These are phyloP conservation scores for Polypedilum pembai DNA, from an alignment of 1,140 invertebrate species.

Conservation along the genomic window DNA sequence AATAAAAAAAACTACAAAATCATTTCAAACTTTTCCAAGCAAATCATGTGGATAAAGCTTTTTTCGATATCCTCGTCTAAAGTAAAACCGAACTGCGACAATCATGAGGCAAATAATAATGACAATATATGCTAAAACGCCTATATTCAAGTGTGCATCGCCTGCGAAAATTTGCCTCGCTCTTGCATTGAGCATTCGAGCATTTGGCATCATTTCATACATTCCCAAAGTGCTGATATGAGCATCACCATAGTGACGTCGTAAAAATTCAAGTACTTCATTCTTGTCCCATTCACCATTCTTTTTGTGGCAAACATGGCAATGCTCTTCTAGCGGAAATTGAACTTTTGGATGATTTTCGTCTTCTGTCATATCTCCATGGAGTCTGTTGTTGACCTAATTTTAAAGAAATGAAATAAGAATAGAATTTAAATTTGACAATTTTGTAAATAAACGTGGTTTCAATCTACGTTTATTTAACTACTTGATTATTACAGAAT, in stretches of 20 bases:
- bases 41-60: constrained; percentile 57
- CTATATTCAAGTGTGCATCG: constrained; percentile 59
- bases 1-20: too few species aligned
- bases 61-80: constrained; percentile 59
- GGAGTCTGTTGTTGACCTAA: constrained; percentile 64
- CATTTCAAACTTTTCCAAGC: constrained; percentile 53
- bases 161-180: constrained; percentile 37
- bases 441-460: too few species aligned
- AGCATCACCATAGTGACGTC: constrained; percentile 58
- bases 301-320: constrained; percentile 57
- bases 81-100: constrained; percentile 68
- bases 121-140: constrained; percentile 61
- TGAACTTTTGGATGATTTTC: constrained; percentile 82
- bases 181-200: constrained; percentile 33
- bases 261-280: constrained; percentile 67
- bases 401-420: neutral
- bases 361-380: constrained; percentile 83
- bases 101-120: constrained; percentile 59
- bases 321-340: constrained; percentile 68
- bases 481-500: too few species aligned
- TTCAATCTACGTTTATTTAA: too few species aligned
- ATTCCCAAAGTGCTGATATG: constrained; percentile 48
- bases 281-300: constrained; percentile 57
- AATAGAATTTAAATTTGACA: neutral
- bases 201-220: constrained; percentile 32